Percentiles rank a stretch among this genome's conserved stretches.
Conservation (phyloP, 1,140 invertebrate species). For the Panagrolaimus sp. region DNA sequence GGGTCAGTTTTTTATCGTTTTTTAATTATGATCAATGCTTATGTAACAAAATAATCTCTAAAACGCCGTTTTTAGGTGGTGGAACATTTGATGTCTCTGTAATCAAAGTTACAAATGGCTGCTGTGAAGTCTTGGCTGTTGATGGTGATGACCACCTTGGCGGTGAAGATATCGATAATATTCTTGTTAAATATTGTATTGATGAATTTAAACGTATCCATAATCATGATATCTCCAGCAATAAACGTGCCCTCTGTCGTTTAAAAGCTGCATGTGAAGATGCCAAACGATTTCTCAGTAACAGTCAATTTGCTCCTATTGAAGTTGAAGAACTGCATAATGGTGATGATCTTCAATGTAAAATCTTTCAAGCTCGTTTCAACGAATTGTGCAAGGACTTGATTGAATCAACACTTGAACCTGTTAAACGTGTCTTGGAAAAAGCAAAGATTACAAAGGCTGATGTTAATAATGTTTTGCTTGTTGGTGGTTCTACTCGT, state of each 20-base stretch:
- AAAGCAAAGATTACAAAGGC: slow-evolving; percentile 85
- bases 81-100: slow-evolving; percentile 96
- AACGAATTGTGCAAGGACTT: slow-evolving; percentile 86
- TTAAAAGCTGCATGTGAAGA: slow-evolving; percentile 86
- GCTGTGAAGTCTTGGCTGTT: slow-evolving; percentile 83
- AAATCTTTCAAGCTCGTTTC: slow-evolving; percentile 82
- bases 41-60: too few relatives aligned
- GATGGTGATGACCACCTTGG: slow-evolving; percentile 80
- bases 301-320: slow-evolving; percentile 82
- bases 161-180: slow-evolving; percentile 85
- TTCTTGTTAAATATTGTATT: slow-evolving; percentile 83
- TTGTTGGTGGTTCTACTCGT: slow-evolving; percentile 94
- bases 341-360: slow-evolving; percentile 91
- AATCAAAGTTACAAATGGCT: slow-evolving; percentile 86
- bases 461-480: slow-evolving; percentile 84
- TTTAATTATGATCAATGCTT: too few relatives aligned
- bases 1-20: too few relatives aligned
- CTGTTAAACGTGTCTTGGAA: slow-evolving; percentile 79
- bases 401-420: slow-evolving; percentile 77
- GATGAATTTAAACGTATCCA: slow-evolving; percentile 94
- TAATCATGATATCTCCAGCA: slow-evolving; percentile 81
- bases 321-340: slow-evolving; percentile 91
- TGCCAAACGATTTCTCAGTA: slow-evolving; percentile 86
- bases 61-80: too few relatives aligned
- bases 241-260: slow-evolving; percentile 81